Conservation (phyloP, 2,888 invertebrate genomes). For the Cylloceria caligata region DNA sequence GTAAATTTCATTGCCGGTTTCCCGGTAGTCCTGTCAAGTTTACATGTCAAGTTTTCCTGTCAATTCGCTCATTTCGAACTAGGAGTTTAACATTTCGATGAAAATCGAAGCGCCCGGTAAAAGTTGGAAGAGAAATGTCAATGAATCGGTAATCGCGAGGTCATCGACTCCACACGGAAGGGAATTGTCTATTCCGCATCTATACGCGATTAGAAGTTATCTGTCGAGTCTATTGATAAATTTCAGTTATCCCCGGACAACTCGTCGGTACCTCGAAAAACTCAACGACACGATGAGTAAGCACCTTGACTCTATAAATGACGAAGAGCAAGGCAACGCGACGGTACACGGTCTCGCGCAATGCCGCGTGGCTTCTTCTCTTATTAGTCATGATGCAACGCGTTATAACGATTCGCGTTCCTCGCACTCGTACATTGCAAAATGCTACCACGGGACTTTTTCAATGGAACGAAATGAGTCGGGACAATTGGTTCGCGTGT, state of each 20-base stretch:
- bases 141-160: not conserved
- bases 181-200: not conserved
- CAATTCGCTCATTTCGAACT: too few species aligned
- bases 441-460: not conserved
- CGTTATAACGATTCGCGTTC: conserved; percentile 4
- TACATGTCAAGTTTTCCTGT: too few species aligned
- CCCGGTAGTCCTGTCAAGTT: too few species aligned
- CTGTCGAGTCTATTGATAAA: not conserved
- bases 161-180: not conserved
- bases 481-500: conserved; percentile 32
- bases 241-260: not conserved
- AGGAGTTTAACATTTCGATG: not conserved
- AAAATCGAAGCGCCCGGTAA: not conserved
- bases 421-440: not conserved
- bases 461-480: conserved; percentile 25
- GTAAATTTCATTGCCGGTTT: too few species aligned
- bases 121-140: not conserved
- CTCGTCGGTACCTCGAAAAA: not conserved
- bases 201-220: not conserved
- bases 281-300: not conserved
- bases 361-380: too few species aligned
- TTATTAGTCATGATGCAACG: conserved; percentile 27
- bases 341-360: not conserved
- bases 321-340: conserved; percentile 30
- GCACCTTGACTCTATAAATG: conserved; percentile 49